A percentile compares a stretch with the other conserved stretches of the same genome.
Evolutionary conservation across 2,888 invertebrate species (phyloP).

Genomic region (Pristionchus fissidentatus): DNA sequence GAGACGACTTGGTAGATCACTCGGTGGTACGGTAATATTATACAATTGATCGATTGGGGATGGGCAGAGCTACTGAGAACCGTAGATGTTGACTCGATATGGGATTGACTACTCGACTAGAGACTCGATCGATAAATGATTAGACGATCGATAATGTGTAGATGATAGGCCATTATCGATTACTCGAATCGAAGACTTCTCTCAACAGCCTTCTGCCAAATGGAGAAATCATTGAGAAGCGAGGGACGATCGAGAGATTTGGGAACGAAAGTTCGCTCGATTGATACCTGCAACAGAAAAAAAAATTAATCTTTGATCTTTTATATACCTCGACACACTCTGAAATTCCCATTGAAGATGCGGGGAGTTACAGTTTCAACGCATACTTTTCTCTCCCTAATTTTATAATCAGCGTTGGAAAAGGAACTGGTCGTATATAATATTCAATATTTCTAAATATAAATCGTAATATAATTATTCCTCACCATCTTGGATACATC

Average conservation of each 20-base stretch:
- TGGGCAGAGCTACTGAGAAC: no score
- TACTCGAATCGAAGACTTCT: slow-evolving; percentile 2
- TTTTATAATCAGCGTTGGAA: no score
- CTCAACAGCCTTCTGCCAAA: slow-evolving; percentile 36
- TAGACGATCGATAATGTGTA: background rate
- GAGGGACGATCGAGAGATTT: background rate
- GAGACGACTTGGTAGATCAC: no score
- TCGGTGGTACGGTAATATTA: no score
- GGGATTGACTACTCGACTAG: no score
- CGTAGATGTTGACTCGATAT: background rate
- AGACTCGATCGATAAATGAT: background rate
- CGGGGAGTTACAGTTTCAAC: no score
- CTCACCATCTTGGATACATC: slow-evolving; percentile 32
- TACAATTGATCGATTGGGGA: no score
- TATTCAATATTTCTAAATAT: no score
- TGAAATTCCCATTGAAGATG: background rate
- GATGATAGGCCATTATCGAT: background rate
- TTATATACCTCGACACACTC: background rate
- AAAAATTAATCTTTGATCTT: background rate
- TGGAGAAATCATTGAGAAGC: background rate
- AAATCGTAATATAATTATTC: no score
- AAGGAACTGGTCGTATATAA: no score
- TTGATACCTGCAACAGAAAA: background rate
- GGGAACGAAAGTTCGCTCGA: slow-evolving; percentile 33
- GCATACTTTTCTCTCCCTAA: no score